Conservation (phyloP, 2,797 vertebrate genomes). For the Poecilia velifera region DNA sequence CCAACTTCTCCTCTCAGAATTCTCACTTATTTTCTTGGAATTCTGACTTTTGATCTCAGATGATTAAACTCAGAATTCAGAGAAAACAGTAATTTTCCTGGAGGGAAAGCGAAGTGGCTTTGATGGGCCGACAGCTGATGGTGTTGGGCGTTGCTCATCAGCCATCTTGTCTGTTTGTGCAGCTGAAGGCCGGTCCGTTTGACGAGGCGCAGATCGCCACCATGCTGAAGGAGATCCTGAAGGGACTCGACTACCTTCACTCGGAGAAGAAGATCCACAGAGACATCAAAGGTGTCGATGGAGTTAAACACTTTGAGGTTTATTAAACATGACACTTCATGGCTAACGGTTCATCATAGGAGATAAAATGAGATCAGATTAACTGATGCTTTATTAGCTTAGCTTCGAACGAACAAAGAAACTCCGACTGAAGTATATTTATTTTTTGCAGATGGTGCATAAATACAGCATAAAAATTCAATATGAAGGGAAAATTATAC, state of each 20-base stretch:
- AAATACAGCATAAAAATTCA: background rate
- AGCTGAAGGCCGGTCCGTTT: constrained; percentile 91
- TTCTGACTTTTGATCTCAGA: too few relatives aligned
- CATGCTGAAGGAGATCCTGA: constrained; percentile 94
- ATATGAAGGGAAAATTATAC: background rate
- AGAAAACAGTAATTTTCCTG: too few relatives aligned
- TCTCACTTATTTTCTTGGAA: too few relatives aligned
- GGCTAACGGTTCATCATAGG: background rate
- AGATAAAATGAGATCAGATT: background rate
- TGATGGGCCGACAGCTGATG: background rate
- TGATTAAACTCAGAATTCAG: too few relatives aligned
- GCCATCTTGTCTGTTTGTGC: constrained; percentile 3
- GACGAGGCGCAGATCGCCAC: constrained; percentile 94
- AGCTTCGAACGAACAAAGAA: background rate
- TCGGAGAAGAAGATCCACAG: constrained; percentile 96
- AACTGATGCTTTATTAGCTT: background rate
- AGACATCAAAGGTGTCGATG: constrained; percentile 90
- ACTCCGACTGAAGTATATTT: background rate
- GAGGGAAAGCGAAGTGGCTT: background rate
- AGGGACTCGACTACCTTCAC: constrained; percentile 95
- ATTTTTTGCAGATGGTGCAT: background rate
- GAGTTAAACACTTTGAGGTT: background rate
- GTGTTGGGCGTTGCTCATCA: background rate
- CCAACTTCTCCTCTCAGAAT: too few relatives aligned
- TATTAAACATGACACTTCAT: background rate